Percentiles rank a stretch among this genome's conserved stretches.
Conservation (phyloP, 1,140 invertebrate species). For the Drepana arcuata region DNA sequence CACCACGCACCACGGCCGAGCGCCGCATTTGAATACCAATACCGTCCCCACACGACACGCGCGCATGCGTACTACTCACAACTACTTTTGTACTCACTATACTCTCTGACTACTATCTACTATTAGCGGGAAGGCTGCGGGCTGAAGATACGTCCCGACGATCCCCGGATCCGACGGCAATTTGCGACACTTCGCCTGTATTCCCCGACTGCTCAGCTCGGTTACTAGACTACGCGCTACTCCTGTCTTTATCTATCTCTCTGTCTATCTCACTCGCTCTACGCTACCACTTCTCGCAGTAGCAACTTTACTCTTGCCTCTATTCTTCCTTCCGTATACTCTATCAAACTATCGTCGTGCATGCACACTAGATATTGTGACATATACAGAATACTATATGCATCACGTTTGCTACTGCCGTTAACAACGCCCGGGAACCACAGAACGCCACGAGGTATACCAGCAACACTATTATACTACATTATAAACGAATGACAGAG, state of each 20-base stretch:
- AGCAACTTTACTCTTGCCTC: slow-evolving; percentile 56
- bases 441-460: slow-evolving; percentile 47
- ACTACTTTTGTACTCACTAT: slow-evolving; percentile 61
- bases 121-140: slow-evolving; percentile 58
- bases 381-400: slow-evolving; percentile 60
- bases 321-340: slow-evolving; percentile 64
- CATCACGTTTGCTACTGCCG: slow-evolving; percentile 55
- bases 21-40: slow-evolving; percentile 80
- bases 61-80: slow-evolving; percentile 66
- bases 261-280: slow-evolving; percentile 64
- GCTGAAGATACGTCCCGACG: slow-evolving; percentile 51
- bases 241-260: slow-evolving; percentile 54
- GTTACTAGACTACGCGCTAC: slow-evolving; percentile 61
- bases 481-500: slow-evolving; percentile 41
- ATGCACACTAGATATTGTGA: slow-evolving; percentile 71
- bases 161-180: slow-evolving; percentile 54
- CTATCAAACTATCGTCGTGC: slow-evolving; percentile 66
- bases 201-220: slow-evolving; percentile 55
- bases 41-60: slow-evolving; percentile 66
- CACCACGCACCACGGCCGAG: slow-evolving; percentile 58
- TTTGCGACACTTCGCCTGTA: slow-evolving; percentile 48
- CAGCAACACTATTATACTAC: slow-evolving; percentile 29
- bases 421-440: slow-evolving; percentile 42
- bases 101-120: slow-evolving; percentile 53
- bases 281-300: slow-evolving; percentile 64